Base-by-base conservation (phyloP, 2,113 vertebrate genomes). In the Gymnarchus niloticus region DNA sequence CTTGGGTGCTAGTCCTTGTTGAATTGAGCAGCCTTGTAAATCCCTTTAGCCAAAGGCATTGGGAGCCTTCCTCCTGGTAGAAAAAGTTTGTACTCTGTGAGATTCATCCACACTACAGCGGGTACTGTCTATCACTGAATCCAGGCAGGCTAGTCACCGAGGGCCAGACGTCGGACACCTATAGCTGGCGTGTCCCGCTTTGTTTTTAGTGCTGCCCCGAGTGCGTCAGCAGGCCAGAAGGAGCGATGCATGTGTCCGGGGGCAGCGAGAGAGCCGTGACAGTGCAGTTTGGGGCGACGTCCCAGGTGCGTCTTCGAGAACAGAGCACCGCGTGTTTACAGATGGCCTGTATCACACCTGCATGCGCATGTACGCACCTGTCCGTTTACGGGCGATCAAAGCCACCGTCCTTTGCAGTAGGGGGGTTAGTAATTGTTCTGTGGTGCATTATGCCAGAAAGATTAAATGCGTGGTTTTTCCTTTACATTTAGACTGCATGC, bases 401-500 rank as follows among this genome's bases (percentile, higher is more conserved):
- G 48, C 49, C 8, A 21, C 28, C 6, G 33, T 41, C 51, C 48
- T 17, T 51, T 37, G 25, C 25, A 21, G 51, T 44, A 25, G 81
- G 10, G 33, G 41, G 37, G 82, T 73, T 86, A 57, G 44, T 59
- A 57, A 33, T 41, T 3, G 51, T 37, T 52, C 25, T 19, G 83
- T 19, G 28, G 65, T 76, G 84, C 65, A 87, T 86, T 83, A 33
- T 83, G 65, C 57, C 69, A 87, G 59, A 65, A 65, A 86, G 86
- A 87, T 88, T 88, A 84, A 86, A 88, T 88, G 85, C 57, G 85
- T 86, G 56, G 59, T 87, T 88, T 87, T 87, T 5, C 28, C 37
- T 82, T 86, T 59, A 84, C 82, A 56, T 83, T 87, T 87, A 86
- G 85, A 87, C 88, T 86, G 85, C 85, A 85, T 44, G 41, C 57